Base-by-base conservation (phyloP, 2,888 invertebrate genomes). In the Megastigmus dorsalis region DNA sequence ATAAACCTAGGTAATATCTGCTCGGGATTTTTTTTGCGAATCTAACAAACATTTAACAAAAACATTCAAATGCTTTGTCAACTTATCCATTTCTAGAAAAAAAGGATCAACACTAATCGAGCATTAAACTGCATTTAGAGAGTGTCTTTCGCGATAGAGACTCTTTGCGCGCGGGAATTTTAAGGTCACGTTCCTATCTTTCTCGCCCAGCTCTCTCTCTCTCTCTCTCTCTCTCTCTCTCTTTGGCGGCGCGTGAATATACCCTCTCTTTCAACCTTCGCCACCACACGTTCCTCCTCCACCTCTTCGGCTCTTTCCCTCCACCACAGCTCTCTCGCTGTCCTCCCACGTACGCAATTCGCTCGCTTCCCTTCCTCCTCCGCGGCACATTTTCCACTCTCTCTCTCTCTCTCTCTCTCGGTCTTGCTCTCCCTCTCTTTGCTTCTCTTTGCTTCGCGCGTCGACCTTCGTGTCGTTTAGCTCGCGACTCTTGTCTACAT, bases 361-460 rank as follows among this genome's bases (percentile, higher is more conserved):
- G 4, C 15, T 23, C 18, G 18, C 23, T 43, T 43, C 45, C 45
- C 45, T 30, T 60, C 18, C 5, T 45, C 18, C 45, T 28, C 15
- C 33, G 33, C 50, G 38, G 30, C 55, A 18, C 33, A 30, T 57
- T 38, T 59, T 43, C 50, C 68, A 43, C 68, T 43, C 54, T 48
- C 55, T 48, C 57, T 10, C 50, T 59, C 59, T 59, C 68, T 18
- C 59, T 48, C 68, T 41, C 59, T 68, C 68, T 43, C 38, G 33
- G 13, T 10, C 43, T n/a, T n/a, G 5, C 41, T 43, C 41, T 60
- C 41, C 33, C 55, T 33, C 67, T 33, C 45, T n/a, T 38, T 30
- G 23, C 18, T 15, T 57, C 54, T 23, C 54, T 30, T 20, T 48
- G 52, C 38, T 52, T 52, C n/a, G n/a, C n/a, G n/a, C n/a, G n/a